Conservation (phyloP, 2,113 vertebrate genomes). For the Cyanoliseus patagonus region DNA sequence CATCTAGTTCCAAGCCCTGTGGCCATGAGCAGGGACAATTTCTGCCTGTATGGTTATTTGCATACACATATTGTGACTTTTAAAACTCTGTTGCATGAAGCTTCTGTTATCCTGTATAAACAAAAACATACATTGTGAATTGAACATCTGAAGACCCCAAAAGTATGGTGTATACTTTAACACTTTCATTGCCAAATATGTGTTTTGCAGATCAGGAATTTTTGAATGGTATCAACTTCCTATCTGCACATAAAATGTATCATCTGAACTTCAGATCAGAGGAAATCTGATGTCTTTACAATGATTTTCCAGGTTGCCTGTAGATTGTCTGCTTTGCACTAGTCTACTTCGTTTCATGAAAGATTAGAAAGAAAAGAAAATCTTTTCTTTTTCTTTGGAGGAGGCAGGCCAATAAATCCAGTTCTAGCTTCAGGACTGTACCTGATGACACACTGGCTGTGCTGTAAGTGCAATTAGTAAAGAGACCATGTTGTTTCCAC, state of each 20-base stretch:
- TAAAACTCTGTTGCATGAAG: not conserved
- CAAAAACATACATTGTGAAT: not conserved
- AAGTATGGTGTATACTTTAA: not conserved
- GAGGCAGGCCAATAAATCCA: not conserved
- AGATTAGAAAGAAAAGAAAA: not conserved
- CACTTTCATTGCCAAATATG: not conserved
- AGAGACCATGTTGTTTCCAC: not conserved
- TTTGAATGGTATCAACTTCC: not conserved
- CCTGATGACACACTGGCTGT: not conserved
- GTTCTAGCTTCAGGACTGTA: not conserved
- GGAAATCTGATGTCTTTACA: not conserved
- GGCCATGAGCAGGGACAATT: not conserved
- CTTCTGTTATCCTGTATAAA: not conserved
- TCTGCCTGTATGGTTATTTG: not conserved
- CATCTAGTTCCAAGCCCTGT: not conserved
- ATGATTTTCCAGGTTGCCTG: not conserved
- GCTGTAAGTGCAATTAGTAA: not conserved
- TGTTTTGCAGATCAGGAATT: not conserved
- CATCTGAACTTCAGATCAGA: not conserved
- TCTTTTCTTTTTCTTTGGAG: not conserved
- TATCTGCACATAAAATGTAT: not conserved
- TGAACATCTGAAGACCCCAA: not conserved
- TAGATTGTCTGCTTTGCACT: not conserved
- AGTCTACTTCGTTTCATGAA: not conserved
- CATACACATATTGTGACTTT: not conserved